Evolutionary conservation across 2,888 invertebrate species (phyloP), one percentile per base, ranked within the genome.

Genomic region (Chorisops tibialis): DNA sequence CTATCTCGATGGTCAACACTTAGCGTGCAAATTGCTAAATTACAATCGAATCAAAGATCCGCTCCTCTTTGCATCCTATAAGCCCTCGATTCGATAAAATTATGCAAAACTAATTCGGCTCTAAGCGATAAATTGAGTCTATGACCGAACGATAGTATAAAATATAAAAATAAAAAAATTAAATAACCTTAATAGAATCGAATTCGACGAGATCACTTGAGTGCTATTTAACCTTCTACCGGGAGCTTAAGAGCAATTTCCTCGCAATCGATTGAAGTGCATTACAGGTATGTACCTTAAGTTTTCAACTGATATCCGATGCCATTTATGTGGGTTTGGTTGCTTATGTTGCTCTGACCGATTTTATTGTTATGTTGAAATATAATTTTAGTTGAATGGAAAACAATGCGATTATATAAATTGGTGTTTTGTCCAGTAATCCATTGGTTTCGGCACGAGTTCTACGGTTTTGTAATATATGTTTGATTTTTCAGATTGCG

Each of bases 241-340:
- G 21, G 30, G 18, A 16, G 30, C 30, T 56, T 45, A 18, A 56
- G 45, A 14, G 43, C 35, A 56, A 45, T 56, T 43, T 43, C 45
- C 24, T 45, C 35, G 45, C 56, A 30, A 45, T 45, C 30, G 30
- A 30, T 3, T 37, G 35, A 24, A 50, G 35, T 48, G 48, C 22
- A 21, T 48, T 21, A 22, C n/a, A 30, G 30, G 30, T 30, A 30
- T 30, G 7, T 9, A 30, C 14, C 35, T 50, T 37, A 16, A n/a
- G 50, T 16, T 16, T 11, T 18, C 35, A 52, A 21, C 52, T 52
- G 4, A 39, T 6, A 19, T 16, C 2, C 6, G 50, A 43, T 45
- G 30, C 56, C 39, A 43, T 56, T 56, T 56, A 43, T 45, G 45
- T 43, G 45, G 56, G 56, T 56, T 56, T 18, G 43, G 56, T 56